Base-by-base conservation (phyloP, 2,888 invertebrate genomes). In the Luperina testacea region DNA sequence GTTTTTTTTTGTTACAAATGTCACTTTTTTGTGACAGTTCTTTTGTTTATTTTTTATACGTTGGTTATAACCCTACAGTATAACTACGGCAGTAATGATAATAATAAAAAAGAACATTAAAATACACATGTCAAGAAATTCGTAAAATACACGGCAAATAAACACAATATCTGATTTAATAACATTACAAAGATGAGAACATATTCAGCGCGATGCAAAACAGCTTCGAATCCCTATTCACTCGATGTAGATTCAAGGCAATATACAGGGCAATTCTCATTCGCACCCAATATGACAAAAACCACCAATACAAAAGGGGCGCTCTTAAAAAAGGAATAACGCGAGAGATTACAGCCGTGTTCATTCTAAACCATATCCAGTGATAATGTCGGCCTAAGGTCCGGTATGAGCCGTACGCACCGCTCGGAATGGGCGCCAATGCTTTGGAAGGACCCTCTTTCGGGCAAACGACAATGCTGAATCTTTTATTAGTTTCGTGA, bases 401-500 rank as follows among this genome's bases (percentile, higher is more conserved):
- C 93, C 91, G 89, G 90, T 91, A 90, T 88, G 93, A 94, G 93
- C 90, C 89, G 90, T 90, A 90, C 91, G 89, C 86, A 88, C 90
- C 90, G 90, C 87, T 88, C 85, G 88, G 87, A 93, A 93, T 93
- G 93, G 93, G 90, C 91, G 91, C 90, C 92, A 93, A 94, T 92
- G 93, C 92, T 92, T 92, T 90, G 91, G 92, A 93, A 94, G 92
- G 90, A 94, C 95, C 96, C 94, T 94, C 93, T 94, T 94, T 93
- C 91, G 93, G 92, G 88, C 92, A 93, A 95, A 95, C 95, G 95
- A 94, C 95, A 94, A 94, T 95, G 95, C 95, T 96, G 96, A 96
- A 96, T 96, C 96, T 96, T 96, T 96, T 97, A 97, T 96, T 96
- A 96, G 96, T 95, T 96, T 94, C 91, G 95, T 94, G 95, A 96